Evolutionary conservation across 2,797 vertebrate species (phyloP), one percentile per base, ranked within the genome.

Genomic region (Chelidonichthys spinosus): DNA sequence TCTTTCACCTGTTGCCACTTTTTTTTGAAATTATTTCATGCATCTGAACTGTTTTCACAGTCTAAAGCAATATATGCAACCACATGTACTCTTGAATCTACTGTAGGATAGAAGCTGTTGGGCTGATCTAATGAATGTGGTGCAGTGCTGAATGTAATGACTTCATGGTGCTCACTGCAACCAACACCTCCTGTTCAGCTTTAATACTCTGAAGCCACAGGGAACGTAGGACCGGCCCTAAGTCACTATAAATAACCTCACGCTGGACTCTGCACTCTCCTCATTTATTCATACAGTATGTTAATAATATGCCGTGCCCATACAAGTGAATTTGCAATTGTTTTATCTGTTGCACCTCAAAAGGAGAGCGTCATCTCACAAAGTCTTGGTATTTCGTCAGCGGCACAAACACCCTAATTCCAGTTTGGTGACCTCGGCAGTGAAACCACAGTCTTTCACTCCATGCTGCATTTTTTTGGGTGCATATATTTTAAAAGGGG

Each of bases 41-140:
- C 69, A 74, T 64, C 58, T 47, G 13, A 84, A 79, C 61, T 54
- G 62, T 69, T 74, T 39, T 62, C 44, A 54, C 36, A 25, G 2
- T 81, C 36, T 58, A 47, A 85, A 92, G 88, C 91, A 90, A 93
- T 93, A 92, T 90, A 90, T 87, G 82, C 82, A 68, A 76, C 68
- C 63, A 80, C 72, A 64, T 68, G 69, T 64, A 37, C 55, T 73
- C 44, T 33, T 64, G 18, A 72, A 62, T 39, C n/a, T 58, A n/a
- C 63, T 46, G 32, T 68, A 18, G 17, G 17, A 59, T 35, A 43
- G 15, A 59, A 65, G 70, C 72, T 73, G 75, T 6, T 68, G 49
- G 55, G 17, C 44, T 46, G 4, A 65, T 17, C 43, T 36, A 25
- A 64, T 18, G 1, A 17, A 77, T 17, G 63, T 4, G 54, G 56